Conservation (phyloP, 2,888 invertebrate genomes). For the Eutolmus rufibarbis region DNA sequence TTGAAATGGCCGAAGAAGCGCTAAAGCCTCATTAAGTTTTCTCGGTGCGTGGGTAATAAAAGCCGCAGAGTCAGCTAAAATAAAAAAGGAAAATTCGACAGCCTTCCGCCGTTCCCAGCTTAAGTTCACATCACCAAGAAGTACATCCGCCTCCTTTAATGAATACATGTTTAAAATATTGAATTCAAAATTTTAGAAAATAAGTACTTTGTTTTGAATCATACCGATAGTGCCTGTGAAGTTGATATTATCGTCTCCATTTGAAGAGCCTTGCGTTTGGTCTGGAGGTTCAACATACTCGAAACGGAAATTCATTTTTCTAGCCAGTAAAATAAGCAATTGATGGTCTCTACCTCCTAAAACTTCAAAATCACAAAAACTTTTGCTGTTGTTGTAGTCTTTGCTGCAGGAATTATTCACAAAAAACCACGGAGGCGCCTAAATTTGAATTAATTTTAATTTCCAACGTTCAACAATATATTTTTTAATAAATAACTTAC, state of each 20-base stretch:
- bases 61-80: conserved; percentile 78
- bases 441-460: neutral
- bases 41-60: conserved; percentile 79
- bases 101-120: conserved; percentile 76
- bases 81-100: conserved; percentile 79
- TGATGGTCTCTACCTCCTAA: conserved; percentile 78
- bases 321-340: conserved; percentile 69
- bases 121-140: conserved; percentile 77
- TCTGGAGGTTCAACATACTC: conserved; percentile 78
- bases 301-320: conserved; percentile 76
- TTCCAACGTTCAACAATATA: neutral
- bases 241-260: conserved; percentile 69
- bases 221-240: conserved; percentile 77
- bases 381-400: conserved; percentile 5
- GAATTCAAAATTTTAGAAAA: neutral
- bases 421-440: conserved; percentile 81
- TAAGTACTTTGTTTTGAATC: conserved; percentile 70
- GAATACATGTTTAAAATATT: conserved; percentile 2
- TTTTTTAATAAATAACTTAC: conserved; percentile 62
- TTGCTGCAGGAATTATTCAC: conserved; percentile 69
- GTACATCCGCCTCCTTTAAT: conserved; percentile 72
- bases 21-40: conserved; percentile 75
- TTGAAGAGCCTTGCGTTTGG: conserved; percentile 72
- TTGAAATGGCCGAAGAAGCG: conserved; percentile 76
- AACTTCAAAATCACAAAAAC: conserved; percentile 57